These are phyloP conservation scores for Drosophila parthenogenetica DNA, from an alignment of 2,888 invertebrate genomes.

Conservation along the genomic window DNA sequence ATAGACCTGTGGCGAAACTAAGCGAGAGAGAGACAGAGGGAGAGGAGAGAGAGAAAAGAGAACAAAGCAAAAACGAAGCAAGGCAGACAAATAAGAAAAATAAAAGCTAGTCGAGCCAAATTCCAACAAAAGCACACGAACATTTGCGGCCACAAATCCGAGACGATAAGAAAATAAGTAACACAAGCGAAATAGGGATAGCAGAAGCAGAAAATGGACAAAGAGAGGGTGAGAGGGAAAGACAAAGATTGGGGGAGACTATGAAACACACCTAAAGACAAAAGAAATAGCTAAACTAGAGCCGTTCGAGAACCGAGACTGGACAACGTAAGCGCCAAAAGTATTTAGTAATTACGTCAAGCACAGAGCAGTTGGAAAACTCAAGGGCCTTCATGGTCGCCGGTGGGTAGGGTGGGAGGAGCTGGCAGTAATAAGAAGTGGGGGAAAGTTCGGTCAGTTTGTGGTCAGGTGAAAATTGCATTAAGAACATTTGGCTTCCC, in stretches of 20 bases:
- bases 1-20: constrained; percentile 66
- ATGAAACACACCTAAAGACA: constrained; percentile 35
- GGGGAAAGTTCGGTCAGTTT: constrained; percentile 7
- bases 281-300: constrained; percentile 50
- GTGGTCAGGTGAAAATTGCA: constrained; percentile 72
- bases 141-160: constrained; percentile 79
- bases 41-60: constrained; percentile 3
- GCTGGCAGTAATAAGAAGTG: no score
- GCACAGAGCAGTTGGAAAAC: constrained; percentile 18
- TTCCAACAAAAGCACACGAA: constrained; percentile 76
- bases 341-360: constrained; percentile 80
- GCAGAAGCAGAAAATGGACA: not conserved
- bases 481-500: constrained; percentile 53
- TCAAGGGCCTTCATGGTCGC: constrained; percentile 1
- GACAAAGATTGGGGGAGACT: constrained; percentile 6
- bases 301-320: constrained; percentile 32
- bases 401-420: not conserved
- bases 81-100: constrained; percentile 67
- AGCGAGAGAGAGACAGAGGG: not conserved
- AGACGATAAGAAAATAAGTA: constrained; percentile 79
- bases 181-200: constrained; percentile 37
- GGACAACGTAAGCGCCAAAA: constrained; percentile 63
- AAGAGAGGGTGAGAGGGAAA: not conserved
- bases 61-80: constrained; percentile 36
- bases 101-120: constrained; percentile 69